Percentiles rank a stretch among this genome's conserved stretches.
phyloP scores from a whole-genome alignment of 2,797 vertebrate species.

The Artibeus lituratus region DNA sequence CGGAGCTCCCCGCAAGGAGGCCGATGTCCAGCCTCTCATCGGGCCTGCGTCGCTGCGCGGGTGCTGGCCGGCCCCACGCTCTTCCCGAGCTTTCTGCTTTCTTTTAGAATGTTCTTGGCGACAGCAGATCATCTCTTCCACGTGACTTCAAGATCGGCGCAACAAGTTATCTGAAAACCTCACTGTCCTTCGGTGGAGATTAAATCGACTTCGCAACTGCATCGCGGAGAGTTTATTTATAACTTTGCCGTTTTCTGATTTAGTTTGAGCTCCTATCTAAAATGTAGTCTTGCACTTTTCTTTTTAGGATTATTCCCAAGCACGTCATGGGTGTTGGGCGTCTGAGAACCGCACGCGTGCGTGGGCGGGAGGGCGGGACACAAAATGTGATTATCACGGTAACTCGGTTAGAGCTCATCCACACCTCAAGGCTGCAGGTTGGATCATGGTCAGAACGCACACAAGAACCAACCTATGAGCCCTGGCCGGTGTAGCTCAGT shows the following conservation, averaged over 20 bases:
- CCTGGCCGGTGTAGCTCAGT: too few species aligned
- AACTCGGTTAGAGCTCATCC: neutral
- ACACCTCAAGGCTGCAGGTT: neutral
- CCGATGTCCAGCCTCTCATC: accelerated
- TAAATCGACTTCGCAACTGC: neutral
- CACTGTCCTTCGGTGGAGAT: neutral
- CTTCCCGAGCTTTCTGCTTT: neutral
- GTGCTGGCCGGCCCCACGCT: neutral
- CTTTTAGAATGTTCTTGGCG: neutral
- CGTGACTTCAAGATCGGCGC: neutral
- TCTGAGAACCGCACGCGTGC: neutral
- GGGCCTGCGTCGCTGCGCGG: too few species aligned
- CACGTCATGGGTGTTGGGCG: neutral
- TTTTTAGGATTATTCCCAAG: neutral
- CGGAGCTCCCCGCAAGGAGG: neutral
- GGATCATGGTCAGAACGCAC: neutral
- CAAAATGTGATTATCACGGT: neutral
- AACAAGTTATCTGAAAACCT: neutral
- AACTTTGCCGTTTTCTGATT: neutral
- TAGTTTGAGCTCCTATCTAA: neutral
- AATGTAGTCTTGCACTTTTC: neutral
- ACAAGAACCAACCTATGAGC: neutral
- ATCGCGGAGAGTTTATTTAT: neutral
- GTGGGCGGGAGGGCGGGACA: neutral
- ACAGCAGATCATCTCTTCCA: neutral